Evolutionary conservation across 2,113 vertebrate genomes (phyloP).

Genomic region (Tursiops truncatus): DNA sequence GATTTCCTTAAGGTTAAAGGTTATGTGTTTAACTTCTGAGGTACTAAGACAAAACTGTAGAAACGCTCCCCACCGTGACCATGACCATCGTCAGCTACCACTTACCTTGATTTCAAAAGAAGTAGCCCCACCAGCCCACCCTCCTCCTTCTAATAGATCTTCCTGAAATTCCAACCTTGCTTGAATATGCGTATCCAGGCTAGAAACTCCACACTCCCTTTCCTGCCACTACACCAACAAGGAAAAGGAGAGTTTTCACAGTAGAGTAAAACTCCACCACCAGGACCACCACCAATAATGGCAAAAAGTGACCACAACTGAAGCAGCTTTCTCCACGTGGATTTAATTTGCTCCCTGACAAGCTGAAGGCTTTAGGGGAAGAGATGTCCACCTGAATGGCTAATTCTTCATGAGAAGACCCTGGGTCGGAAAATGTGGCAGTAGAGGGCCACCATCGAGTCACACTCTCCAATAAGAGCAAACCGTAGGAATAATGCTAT

Average conservation of each 20-base stretch:
- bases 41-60: background rate
- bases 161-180: background rate
- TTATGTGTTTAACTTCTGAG: background rate
- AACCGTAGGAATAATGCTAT: background rate
- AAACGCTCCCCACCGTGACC: accelerated
- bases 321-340: background rate
- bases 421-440: background rate
- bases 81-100: too few species aligned
- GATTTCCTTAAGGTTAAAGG: background rate
- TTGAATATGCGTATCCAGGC: too few species aligned
- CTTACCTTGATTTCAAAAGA: background rate
- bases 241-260: background rate
- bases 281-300: background rate
- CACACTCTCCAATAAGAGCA: background rate
- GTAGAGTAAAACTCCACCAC: background rate
- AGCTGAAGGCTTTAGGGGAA: background rate
- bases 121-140: background rate
- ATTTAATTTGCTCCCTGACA: background rate
- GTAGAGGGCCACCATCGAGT: background rate
- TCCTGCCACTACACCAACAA: background rate
- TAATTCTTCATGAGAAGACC: background rate
- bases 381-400: background rate
- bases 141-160: background rate
- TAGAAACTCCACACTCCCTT: background rate
- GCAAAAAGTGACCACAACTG: background rate